phyloP scores from a whole-genome alignment of 2,113 vertebrate species.

The Neotoma lepida region DNA sequence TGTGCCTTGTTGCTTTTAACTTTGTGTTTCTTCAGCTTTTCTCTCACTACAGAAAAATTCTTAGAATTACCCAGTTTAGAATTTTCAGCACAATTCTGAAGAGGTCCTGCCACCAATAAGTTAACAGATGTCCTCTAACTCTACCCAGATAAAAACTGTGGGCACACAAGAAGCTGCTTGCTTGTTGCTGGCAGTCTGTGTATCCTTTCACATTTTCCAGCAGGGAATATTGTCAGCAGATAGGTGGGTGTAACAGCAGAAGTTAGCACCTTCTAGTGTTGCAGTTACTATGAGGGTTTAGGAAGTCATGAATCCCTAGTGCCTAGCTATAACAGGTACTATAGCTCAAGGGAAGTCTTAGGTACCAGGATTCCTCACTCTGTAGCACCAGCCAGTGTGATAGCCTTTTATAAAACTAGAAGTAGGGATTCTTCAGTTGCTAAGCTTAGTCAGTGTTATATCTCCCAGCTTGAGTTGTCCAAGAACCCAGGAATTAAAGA shows the following conservation, averaged over 20 bases:
- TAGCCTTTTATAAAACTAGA: neutral
- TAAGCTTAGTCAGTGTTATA: neutral
- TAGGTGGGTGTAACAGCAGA: neutral
- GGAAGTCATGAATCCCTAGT: neutral
- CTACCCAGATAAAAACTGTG: neutral
- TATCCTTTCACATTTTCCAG: no score
- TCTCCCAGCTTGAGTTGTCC: no score
- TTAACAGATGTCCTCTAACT: neutral
- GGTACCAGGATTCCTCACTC: neutral
- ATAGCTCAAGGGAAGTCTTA: neutral
- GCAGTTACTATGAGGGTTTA: neutral
- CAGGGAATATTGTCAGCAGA: neutral
- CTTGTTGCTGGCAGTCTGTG: neutral
- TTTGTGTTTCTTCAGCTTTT: neutral
- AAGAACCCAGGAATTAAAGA: neutral
- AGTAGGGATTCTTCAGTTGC: neutral
- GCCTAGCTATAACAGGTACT: no score
- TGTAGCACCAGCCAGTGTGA: neutral
- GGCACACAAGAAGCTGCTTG: neutral
- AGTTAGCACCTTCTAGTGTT: neutral
- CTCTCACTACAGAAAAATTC: neutral
- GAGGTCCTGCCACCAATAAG: neutral
- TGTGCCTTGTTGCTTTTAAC: neutral
- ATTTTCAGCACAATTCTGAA: conserved; percentile 2
- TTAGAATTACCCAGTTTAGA: neutral